Evolutionary conservation across 2,113 vertebrate genomes (phyloP), one percentile per base, ranked within the genome.

Genomic region (Brachypodius melanocephalos): DNA sequence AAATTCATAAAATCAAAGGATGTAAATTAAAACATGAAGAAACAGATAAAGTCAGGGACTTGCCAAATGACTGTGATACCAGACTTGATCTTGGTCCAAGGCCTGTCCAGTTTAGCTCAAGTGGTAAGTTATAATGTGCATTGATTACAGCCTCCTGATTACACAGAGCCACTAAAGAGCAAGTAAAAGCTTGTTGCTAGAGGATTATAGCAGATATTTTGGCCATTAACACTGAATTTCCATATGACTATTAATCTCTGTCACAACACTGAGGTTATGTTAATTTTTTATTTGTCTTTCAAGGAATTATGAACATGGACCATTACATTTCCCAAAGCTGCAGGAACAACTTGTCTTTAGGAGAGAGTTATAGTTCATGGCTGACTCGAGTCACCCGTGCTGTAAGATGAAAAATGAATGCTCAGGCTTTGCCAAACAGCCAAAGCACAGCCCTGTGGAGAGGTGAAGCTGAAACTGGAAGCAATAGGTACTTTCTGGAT

Each of bases 201-300:
- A 94, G 91, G 81, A 88, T 93, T 96, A 89, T 9, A 88, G 78
- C 63, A 93, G 63, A 36, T 76, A 63, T 89, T 89, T 75, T 91
- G 94, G 88, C 85, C 93, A 91, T 91, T 94, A 96, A 85, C 91
- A 84, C 36, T 59, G 51, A 91, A 96, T 96, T 96, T 97, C 93
- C 95, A 95, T 88, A 84, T 0, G 20, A 34, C 82, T 73, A 91
- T 93, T 94, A 72, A 94, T 96, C 93, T 93, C 89, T 96, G 95
- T 91, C 94, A 96, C 89, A 94, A 88, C 82, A 77, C 3, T 28
- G 95, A 85, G 85, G 89, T 86, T 97, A 95, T 76, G 85, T 86
- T 96, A 90, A 94, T 95, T 97, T 95, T 97, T 91, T 91, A 95
- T 96, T 96, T 96, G 89, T 91, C 95, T 94, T 96, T 95, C 90